Evolutionary conservation across 2,888 invertebrate genomes (phyloP).

Genomic region (Trichopoda pennipes): DNA sequence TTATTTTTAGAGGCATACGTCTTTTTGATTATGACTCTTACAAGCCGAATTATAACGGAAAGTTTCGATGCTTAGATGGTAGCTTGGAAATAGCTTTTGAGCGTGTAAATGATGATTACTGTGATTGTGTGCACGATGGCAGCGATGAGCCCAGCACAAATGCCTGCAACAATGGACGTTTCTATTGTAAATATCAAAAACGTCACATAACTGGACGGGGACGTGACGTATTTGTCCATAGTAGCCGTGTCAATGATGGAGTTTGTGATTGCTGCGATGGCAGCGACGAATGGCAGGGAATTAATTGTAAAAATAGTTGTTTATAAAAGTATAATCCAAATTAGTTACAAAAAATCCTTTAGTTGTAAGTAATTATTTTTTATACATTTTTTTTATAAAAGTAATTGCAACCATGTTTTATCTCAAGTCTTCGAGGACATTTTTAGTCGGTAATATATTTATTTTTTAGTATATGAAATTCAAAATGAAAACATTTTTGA

Average conservation of each 20-base stretch:
- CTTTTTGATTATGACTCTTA: slow-evolving; percentile 81
- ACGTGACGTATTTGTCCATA: slow-evolving; percentile 83
- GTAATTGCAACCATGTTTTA: slow-evolving; percentile 1
- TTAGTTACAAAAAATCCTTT: not conserved
- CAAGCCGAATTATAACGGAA: slow-evolving; percentile 80
- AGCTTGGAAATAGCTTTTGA: slow-evolving; percentile 82
- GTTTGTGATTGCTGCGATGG: slow-evolving; percentile 97
- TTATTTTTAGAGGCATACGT: slow-evolving; percentile 78
- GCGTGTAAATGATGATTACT: slow-evolving; percentile 91
- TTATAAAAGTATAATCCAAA: slow-evolving; percentile 69
- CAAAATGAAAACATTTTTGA: too few relatives aligned
- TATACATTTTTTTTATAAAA: slow-evolving; percentile 10
- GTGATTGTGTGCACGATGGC: slow-evolving; percentile 89
- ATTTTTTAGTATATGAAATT: too few relatives aligned
- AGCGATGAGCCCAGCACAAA: slow-evolving; percentile 92
- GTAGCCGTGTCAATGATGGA: slow-evolving; percentile 94
- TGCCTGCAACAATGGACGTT: slow-evolving; percentile 92
- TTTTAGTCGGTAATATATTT: too few relatives aligned
- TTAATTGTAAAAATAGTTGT: slow-evolving; percentile 75
- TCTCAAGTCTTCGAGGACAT: slow-evolving; percentile 25
- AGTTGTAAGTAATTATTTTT: slow-evolving; percentile 23
- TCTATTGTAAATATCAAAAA: slow-evolving; percentile 86
- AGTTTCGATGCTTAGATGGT: slow-evolving; percentile 81
- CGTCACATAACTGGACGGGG: slow-evolving; percentile 79
- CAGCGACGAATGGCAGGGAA: slow-evolving; percentile 88